phyloP scores from a whole-genome alignment of 2,888 invertebrate species.

The Diadromus collaris region DNA sequence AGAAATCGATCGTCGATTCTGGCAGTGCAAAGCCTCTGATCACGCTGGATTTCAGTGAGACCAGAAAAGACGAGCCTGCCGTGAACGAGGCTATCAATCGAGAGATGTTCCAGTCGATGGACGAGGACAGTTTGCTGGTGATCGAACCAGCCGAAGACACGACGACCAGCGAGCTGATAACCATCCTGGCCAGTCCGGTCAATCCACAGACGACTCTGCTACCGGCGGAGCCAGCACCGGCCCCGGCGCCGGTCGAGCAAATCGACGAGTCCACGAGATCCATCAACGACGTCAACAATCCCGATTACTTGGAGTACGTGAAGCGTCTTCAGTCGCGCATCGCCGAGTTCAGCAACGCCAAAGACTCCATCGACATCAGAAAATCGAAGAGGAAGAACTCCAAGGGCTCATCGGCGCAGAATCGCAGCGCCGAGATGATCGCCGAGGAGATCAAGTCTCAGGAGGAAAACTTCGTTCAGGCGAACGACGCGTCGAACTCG shows the following conservation, averaged over 20 bases:
- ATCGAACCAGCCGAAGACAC: conserved; percentile 84
- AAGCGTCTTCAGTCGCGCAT: conserved; percentile 85
- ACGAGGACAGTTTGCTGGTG: conserved; percentile 83
- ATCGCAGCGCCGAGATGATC: conserved; percentile 81
- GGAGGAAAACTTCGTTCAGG: conserved; percentile 73
- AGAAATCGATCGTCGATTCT: conserved; percentile 32
- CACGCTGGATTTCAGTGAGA: conserved; percentile 28
- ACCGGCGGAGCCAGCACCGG: conserved; percentile 26
- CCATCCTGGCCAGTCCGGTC: conserved; percentile 82
- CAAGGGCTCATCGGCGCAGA: conserved; percentile 78
- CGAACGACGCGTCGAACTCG: conserved; percentile 78
- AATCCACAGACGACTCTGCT: conserved; percentile 71
- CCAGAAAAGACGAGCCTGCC: conserved; percentile 76
- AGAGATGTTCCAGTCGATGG: conserved; percentile 77
- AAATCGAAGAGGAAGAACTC: conserved; percentile 82
- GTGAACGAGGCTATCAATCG: conserved; percentile 79
- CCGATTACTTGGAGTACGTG: conserved; percentile 83
- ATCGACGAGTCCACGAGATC: conserved; percentile 62
- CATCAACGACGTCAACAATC: conserved; percentile 74
- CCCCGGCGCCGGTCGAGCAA: not conserved
- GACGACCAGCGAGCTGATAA: conserved; percentile 80
- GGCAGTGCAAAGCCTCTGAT: not conserved
- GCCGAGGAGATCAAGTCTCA: conserved; percentile 80
- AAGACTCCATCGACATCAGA: conserved; percentile 85
- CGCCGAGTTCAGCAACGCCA: conserved; percentile 86